Evolutionary conservation across 2,113 vertebrate species (phyloP), one percentile per base, ranked within the genome.

Genomic region (Ellobius talpinus): DNA sequence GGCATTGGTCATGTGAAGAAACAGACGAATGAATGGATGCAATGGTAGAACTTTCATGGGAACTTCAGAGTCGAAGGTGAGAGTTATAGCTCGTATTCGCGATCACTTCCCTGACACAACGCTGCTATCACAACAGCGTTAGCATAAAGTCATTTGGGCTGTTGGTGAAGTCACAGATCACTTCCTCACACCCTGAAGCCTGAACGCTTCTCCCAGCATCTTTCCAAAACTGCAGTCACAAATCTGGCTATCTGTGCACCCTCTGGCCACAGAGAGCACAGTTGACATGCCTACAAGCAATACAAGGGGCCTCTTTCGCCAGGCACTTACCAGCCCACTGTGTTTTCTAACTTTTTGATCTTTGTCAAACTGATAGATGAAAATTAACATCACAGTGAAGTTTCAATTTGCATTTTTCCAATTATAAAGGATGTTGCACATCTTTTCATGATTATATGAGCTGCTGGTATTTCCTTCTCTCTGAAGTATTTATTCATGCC

Each of bases 391-490:
- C 68, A 82, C 73, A 39, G 68, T 73, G 74, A 96, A 87, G 33
- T 84, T 95, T 87, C 72, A 68, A 84, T 95, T 96, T 96, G 91
- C 96, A 79, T 97, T 94, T 93, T 95, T 92, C 24, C 84, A 95
- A 96, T 95, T 94, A 92, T 66, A 87, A 95, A 88, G 42, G 55
- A 73, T 61, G 58, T 31, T 52, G 76, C 42, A 39, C 55, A 94
- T 95, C 79, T 87, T 96, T 90, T 74, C 55, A 78, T 61, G 91
- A 92, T 76, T 87, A 68, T 88, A 45, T 92, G 68, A 73, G 50
- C 89, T 77, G 61, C 26, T 87, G 9, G 1, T 87, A 63, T 78
- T 47, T 92, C 86, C 81, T 92, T 90, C 84, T 36, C 86, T 90
- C 74, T 61, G 68, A 97, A 93, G 61, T 74, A 63, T 52, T 78